A percentile compares a stretch with the other conserved stretches of the same genome.
These are phyloP conservation scores for Clivina fossor DNA, from an alignment of 2,888 invertebrate species.

Conservation along the genomic window DNA sequence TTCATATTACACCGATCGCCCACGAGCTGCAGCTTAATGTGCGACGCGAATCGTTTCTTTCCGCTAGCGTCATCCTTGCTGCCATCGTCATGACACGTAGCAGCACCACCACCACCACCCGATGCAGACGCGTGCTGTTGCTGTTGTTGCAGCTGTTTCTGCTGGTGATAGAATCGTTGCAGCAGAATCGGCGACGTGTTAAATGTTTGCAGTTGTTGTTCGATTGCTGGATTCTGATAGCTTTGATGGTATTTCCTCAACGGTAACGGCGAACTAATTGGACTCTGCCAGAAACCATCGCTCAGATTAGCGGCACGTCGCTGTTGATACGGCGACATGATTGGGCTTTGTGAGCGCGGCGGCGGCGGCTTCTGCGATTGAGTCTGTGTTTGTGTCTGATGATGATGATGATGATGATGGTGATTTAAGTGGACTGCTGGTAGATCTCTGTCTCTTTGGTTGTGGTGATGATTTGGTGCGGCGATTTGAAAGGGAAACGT, in stretches of 20 bases:
- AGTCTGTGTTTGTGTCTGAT: constrained; percentile 37
- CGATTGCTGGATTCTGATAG: constrained; percentile 18
- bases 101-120: constrained; percentile 35
- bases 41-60: constrained; percentile 80
- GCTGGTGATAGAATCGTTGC: constrained; percentile 77
- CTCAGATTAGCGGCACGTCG: constrained; percentile 37
- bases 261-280: constrained; percentile 52
- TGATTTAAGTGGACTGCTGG: constrained; percentile 13
- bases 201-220: constrained; percentile 53
- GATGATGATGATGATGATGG: constrained; percentile 40
- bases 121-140: constrained; percentile 47
- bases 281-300: constrained; percentile 49
- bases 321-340: constrained; percentile 42
- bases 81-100: no score
- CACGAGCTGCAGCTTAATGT: constrained; percentile 76
- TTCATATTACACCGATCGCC: constrained; percentile 53
- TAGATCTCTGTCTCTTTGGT: constrained; percentile 44
- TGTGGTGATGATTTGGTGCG: constrained; percentile 33
- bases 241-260: constrained; percentile 48
- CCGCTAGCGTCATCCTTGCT: constrained; percentile 42
- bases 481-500: constrained; percentile 34
- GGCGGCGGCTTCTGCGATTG: constrained; percentile 37
- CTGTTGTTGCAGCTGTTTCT: constrained; percentile 62
- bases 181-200: constrained; percentile 78
- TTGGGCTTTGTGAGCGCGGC: constrained; percentile 34